Evolutionary conservation across 1,140 invertebrate species (phyloP).

Genomic region (Armadillidium nasatum): DNA sequence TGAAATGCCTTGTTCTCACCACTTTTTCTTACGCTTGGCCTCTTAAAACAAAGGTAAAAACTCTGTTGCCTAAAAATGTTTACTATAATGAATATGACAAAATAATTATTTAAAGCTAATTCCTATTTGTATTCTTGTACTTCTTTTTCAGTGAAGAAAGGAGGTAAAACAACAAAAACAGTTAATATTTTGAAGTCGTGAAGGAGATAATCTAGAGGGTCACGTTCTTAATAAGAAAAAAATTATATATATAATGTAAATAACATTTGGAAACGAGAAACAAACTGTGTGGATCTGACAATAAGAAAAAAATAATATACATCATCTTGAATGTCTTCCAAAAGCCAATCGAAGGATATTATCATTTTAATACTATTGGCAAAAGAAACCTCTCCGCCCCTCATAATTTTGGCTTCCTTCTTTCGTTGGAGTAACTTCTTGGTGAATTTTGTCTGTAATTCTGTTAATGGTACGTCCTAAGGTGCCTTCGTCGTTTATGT

Average conservation of each 20-base stretch:
- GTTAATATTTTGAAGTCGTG: neutral
- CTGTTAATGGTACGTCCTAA: neutral
- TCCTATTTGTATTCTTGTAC: neutral
- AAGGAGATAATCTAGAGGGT: neutral
- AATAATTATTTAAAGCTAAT: neutral
- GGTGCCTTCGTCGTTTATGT: slow-evolving; percentile 2
- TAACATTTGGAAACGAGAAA: neutral
- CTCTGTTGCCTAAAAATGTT: neutral
- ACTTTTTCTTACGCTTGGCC: neutral
- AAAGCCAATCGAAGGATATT: neutral
- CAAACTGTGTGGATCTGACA: neutral
- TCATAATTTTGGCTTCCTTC: neutral
- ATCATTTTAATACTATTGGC: neutral
- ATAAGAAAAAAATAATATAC: neutral
- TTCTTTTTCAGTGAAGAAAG: neutral
- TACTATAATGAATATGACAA: neutral
- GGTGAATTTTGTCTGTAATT: neutral
- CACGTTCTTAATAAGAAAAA: neutral
- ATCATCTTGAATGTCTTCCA: neutral
- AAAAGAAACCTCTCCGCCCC: neutral
- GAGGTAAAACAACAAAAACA: neutral
- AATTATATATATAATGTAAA: neutral
- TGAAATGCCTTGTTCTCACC: neutral
- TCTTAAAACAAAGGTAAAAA: neutral
- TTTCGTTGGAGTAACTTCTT: neutral